These are phyloP conservation scores for Lissocephala sabroskyi DNA, from an alignment of 2,888 invertebrate genomes.

Conservation along the genomic window DNA sequence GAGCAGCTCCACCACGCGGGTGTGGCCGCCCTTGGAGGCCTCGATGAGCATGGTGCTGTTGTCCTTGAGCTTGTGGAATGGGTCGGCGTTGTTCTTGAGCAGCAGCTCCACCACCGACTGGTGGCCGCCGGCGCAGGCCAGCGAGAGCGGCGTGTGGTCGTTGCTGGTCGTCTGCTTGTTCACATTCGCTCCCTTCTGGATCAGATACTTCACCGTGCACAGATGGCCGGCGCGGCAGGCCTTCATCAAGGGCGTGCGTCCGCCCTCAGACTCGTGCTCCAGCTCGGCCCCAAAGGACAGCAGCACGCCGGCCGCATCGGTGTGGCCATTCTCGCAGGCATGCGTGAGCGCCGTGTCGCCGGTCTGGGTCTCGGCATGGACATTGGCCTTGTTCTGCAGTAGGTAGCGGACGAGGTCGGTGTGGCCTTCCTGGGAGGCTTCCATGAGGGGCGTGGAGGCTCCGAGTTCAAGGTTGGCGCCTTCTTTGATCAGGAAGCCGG, in stretches of 20 bases:
- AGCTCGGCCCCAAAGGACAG: constrained; percentile 92
- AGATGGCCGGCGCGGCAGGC: constrained; percentile 97
- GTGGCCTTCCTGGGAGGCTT: constrained; percentile 98
- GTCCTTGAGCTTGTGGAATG: constrained; percentile 97
- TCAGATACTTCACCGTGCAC: constrained; percentile 96
- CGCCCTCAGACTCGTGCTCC: constrained; percentile 97
- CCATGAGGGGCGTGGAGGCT: constrained; percentile 97
- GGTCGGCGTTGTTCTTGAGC: constrained; percentile 93
- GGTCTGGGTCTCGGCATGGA: constrained; percentile 94
- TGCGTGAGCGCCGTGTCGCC: constrained; percentile 97
- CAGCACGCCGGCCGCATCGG: constrained; percentile 94
- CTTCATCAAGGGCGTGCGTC: constrained; percentile 98
- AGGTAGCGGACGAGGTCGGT: constrained; percentile 90
- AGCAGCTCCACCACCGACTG: constrained; percentile 93
- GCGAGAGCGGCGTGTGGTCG: constrained; percentile 96
- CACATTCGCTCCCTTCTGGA: constrained; percentile 89
- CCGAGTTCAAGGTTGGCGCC: constrained; percentile 96
- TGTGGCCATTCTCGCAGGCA: constrained; percentile 99
- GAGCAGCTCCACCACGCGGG: constrained; percentile 93
- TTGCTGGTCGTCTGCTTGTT: constrained; percentile 92
- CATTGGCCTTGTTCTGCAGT: constrained; percentile 88
- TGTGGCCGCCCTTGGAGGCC: constrained; percentile 98
- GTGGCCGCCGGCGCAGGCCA: constrained; percentile 98
- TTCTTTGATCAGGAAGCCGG: constrained; percentile 94
- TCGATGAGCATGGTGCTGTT: constrained; percentile 99